Evolutionary conservation across 92 coral and sea anemone species (phyloP).

Genomic region (Bergia puertoricense): DNA sequence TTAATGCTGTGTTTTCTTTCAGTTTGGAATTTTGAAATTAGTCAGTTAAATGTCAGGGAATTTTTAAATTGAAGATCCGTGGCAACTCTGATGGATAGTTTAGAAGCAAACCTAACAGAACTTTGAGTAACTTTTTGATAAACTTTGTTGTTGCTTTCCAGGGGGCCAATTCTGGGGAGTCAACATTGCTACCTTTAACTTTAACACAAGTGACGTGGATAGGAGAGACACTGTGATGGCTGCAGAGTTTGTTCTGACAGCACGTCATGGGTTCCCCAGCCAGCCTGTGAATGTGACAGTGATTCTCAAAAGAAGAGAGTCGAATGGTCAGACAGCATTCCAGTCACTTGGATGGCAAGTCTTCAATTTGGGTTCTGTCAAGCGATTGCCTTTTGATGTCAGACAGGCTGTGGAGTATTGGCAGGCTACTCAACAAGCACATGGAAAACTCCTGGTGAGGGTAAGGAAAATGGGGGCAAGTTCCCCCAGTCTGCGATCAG

Average conservation of each 20-base stretch:
- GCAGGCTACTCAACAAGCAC: background rate
- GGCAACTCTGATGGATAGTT: no score
- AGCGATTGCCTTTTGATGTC: background rate
- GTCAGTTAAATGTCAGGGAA: no score
- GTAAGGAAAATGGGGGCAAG: background rate
- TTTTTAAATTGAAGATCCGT: no score
- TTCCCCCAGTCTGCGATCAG: background rate
- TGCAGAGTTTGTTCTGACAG: conserved; percentile 3
- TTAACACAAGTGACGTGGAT: conserved; percentile 25
- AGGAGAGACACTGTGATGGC: conserved; percentile 7
- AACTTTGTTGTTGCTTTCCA: background rate
- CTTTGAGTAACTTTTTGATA: background rate
- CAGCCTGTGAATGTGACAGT: conserved; percentile 2
- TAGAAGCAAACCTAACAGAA: no score
- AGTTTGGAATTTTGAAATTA: no score
- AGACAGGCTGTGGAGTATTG: conserved; percentile 5
- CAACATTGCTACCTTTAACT: background rate
- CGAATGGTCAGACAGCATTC: background rate
- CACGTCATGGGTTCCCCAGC: conserved; percentile 12
- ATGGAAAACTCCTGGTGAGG: conserved; percentile 14
- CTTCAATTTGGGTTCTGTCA: background rate
- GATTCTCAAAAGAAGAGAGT: background rate
- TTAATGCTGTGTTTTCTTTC: no score
- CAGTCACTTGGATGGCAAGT: conserved; percentile 30
- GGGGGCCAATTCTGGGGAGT: conserved; percentile 18